Base-by-base conservation (phyloP, 1,140 invertebrate species). In the Cydia amplana region DNA sequence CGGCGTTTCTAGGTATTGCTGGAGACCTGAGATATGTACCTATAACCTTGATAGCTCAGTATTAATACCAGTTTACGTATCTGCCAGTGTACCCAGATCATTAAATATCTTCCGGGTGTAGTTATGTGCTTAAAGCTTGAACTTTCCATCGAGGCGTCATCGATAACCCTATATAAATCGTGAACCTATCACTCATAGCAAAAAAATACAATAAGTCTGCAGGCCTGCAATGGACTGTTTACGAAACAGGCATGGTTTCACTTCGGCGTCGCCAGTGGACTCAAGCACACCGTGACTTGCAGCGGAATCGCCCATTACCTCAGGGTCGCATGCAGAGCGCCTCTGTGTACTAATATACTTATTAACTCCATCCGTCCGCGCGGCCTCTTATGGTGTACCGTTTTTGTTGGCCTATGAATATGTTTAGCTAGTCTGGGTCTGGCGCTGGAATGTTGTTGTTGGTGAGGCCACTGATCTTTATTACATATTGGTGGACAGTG, bases 271-370 rank as follows among this genome's bases (percentile, higher is more conserved):
- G 55, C 18, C 55, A 20, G 20, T 25, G 46, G 10, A 51, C 16
- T 25, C 46, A 7, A n/a, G 36, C 36, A 18, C 72, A 46, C 0
- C 72, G 72, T 73, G 72, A 73, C 72, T 73, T 73, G 72, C 36
- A 73, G 72, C 36, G 72, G 72, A 73, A 73, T 73, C 40, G 72
- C 46, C 12, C 36, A 73, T 73, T 73, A 73, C 46, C 55, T 23
- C 55, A 60, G 46, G 36, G 72, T 25, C 72, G 46, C 55, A 60
- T 60, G 55, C 70, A 73, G 46, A 40, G 46, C 46, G 55, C 6
- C 70, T 9, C 46, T 73, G 40, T 40, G 43, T 73, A 73, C 72
- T 73, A 73, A 73, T 73, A 40, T 73, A 16, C 72, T 46, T 73
- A 73, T 73, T 73, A 73, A 73, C 72, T 73, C 72, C 10, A 12